phyloP scores from a whole-genome alignment of 1,140 invertebrate species.

The Pinna nobilis region DNA sequence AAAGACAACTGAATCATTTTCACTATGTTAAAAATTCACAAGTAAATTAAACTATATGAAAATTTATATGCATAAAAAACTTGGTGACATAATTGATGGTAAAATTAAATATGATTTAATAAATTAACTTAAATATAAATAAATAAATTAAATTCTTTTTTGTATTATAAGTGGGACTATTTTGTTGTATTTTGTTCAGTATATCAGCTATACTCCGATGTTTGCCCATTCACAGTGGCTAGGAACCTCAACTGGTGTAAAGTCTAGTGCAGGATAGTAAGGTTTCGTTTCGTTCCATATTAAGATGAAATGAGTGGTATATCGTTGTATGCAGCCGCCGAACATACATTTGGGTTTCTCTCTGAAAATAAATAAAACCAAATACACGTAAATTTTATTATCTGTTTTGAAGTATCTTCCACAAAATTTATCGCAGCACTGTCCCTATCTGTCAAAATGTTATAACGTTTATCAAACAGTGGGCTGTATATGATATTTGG shows the following conservation, averaged over 20 bases:
- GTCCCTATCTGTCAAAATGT: background rate
- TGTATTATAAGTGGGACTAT: too few relatives aligned
- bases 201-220: too few relatives aligned
- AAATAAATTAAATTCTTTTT: too few relatives aligned
- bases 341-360: background rate
- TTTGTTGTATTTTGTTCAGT: too few relatives aligned
- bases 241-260: slow-evolving; percentile 22
- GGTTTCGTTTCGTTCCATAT: slow-evolving; percentile 36
- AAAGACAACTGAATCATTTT: too few relatives aligned
- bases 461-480: background rate
- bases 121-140: too few relatives aligned
- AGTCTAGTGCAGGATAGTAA: slow-evolving; percentile 28
- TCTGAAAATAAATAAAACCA: slow-evolving; percentile 11
- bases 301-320: slow-evolving; percentile 16
- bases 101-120: too few relatives aligned
- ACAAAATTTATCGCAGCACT: background rate
- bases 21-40: too few relatives aligned
- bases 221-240: slow-evolving; percentile 36
- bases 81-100: too few relatives aligned
- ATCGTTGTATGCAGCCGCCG: slow-evolving; percentile 33
- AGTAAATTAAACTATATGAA: too few relatives aligned
- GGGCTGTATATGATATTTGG: background rate
- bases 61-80: too few relatives aligned
- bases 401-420: background rate
- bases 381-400: background rate